These are phyloP conservation scores for Epizoanthus rinbou DNA, from an alignment of 92 coral and sea anemone genomes.

Conservation along the genomic window DNA sequence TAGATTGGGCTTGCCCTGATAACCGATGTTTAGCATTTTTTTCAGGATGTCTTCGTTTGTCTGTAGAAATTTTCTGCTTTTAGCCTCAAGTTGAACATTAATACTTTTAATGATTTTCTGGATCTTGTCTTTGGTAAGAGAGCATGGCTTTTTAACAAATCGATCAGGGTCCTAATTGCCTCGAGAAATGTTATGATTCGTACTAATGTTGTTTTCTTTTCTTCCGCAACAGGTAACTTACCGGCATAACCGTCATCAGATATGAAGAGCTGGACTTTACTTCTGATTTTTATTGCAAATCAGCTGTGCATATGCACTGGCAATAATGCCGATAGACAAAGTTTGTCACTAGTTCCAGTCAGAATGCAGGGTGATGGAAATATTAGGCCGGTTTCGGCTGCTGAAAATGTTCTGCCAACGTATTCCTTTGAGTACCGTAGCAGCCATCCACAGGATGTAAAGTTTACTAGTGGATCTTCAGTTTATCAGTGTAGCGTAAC, in stretches of 20 bases:
- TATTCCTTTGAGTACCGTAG: slow-evolving; percentile 82
- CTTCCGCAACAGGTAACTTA: slow-evolving; percentile 61
- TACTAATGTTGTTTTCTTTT: slow-evolving; percentile 63
- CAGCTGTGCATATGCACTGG: background rate
- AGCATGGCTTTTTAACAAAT: slow-evolving; percentile 65
- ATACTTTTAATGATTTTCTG: slow-evolving; percentile 26
- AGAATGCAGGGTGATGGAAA: slow-evolving; percentile 42
- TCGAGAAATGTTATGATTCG: slow-evolving; percentile 79
- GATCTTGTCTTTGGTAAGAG: slow-evolving; percentile 42
- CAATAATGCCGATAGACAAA: background rate
- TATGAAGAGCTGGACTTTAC: slow-evolving; percentile 15
- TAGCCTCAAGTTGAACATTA: slow-evolving; percentile 23
- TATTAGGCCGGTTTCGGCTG: slow-evolving; percentile 59
- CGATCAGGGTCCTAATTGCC: slow-evolving; percentile 65
- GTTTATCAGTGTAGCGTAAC: slow-evolving; percentile 79
- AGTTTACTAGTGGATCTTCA: slow-evolving; percentile 88
- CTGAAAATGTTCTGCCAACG: slow-evolving; percentile 74
- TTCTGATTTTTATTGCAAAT: background rate
- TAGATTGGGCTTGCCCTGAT: slow-evolving; percentile 42
- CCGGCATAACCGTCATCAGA: background rate
- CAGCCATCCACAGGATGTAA: slow-evolving; percentile 70
- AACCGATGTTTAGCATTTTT: slow-evolving; percentile 31
- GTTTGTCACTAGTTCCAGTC: slow-evolving; percentile 11
- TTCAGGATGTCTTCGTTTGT: slow-evolving; percentile 35
- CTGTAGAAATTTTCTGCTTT: slow-evolving; percentile 41